Evolutionary conservation across 2,113 vertebrate species (phyloP), one percentile per base, ranked within the genome.

Genomic region (Tursiops truncatus): DNA sequence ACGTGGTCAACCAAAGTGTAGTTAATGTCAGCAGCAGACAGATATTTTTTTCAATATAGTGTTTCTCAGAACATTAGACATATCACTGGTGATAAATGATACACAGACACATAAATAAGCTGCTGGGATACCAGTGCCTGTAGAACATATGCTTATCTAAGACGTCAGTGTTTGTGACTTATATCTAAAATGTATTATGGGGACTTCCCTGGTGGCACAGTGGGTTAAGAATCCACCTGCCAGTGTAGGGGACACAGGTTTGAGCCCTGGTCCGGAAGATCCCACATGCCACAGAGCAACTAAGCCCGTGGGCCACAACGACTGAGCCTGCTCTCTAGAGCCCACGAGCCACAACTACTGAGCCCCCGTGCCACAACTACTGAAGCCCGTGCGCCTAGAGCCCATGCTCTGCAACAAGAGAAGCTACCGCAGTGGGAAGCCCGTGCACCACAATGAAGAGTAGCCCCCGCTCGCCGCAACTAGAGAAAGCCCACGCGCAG

Each of bases 371-470:
- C 50, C 50, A 53, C 50, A 53, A 53, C 50, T 53, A 53, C 50
- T 53, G 50, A 53, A 53, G 50, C 50, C 50, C 14, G 14, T 0
- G 50, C 1, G 1, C 50, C 14, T 53, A 53, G 50, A 53, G 50
- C 50, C 50, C 5, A 0, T 17, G 50, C 50, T 10, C 38, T 3
- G 1, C 41, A 44, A 1, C 38, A 9, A 9, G 26, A 47, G 41
- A 47, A 74, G 41, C 71, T 14, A 9, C 3, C 2, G 14, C 25
- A 47, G 6, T 17, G 41, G 17, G 71, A 47, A 14, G 26, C 26
- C 25, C 0, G 0, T 2, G 1, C 14, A 4, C 73, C 4, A 0
- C 41, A 17, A 41, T 26, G 17, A 53, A 53, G 50, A 53, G 15
- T 53, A 53, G 50, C 50, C 50, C 50, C 15, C 50, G 0, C 50